Conservation (phyloP, 1,140 invertebrate species). For the Dendroctonus ponderosae region DNA sequence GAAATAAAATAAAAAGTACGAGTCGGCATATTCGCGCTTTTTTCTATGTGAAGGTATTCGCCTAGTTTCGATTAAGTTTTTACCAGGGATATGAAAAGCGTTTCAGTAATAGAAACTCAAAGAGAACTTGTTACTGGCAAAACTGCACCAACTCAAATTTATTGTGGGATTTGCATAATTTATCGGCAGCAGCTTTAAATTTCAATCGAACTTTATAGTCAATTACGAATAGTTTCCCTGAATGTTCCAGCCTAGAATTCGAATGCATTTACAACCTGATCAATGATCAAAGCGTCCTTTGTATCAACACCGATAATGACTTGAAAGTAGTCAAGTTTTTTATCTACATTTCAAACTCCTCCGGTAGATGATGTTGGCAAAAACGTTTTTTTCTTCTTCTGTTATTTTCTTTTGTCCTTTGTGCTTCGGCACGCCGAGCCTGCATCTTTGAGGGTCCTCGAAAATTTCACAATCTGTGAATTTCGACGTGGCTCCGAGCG, state of each 20-base stretch:
- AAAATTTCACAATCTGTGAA: conserved; percentile 12
- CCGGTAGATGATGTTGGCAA: background rate
- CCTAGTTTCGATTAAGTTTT: background rate
- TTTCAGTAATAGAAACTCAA: no score
- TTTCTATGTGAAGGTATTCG: conserved; percentile 13
- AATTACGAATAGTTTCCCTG: no score
- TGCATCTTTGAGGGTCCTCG: conserved; percentile 10
- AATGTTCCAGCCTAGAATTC: no score
- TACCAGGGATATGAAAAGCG: background rate
- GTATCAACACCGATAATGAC: no score
- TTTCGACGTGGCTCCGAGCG: conserved; percentile 8
- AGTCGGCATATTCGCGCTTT: conserved; percentile 1
- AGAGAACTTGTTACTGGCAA: no score
- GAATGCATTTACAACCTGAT: no score
- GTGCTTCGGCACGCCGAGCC: conserved; percentile 7
- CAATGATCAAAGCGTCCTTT: no score
- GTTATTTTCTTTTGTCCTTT: conserved; percentile 1
- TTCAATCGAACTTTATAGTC: no score
- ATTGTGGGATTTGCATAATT: no score
- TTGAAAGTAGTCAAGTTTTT: no score
- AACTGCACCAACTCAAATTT: no score
- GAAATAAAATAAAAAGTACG: conserved; percentile 16
- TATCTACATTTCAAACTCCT: background rate
- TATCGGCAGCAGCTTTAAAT: no score
- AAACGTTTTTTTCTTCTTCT: background rate